A percentile compares a stretch with the other conserved stretches of the same genome.
Evolutionary conservation across 2,113 vertebrate species (phyloP).

Genomic region (Corvus moneduloides): DNA sequence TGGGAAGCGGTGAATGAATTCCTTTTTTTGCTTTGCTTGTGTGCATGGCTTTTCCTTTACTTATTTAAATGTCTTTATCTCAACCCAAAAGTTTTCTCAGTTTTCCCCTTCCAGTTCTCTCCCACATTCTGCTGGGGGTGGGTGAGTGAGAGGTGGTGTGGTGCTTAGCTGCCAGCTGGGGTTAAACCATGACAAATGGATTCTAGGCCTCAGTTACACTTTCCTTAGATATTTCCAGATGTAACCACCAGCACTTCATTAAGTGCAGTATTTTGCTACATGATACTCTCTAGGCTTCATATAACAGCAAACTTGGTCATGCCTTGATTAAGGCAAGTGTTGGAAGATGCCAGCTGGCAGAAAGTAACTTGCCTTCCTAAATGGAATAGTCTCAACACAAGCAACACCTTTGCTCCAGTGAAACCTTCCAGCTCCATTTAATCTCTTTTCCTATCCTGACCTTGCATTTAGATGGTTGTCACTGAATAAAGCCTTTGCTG

Average conservation of each 20-base stretch:
- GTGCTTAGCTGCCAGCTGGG: neutral
- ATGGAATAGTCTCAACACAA: neutral
- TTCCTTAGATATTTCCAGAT: neutral
- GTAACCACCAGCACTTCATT: neutral
- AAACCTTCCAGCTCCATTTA: neutral
- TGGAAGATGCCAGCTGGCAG: neutral
- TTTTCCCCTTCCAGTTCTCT: neutral
- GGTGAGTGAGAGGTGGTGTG: neutral
- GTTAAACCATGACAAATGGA: neutral
- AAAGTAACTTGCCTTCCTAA: neutral
- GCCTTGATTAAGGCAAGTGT: neutral
- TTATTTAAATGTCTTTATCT: neutral
- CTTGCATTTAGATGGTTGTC: neutral
- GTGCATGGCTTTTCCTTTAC: neutral
- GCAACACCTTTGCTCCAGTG: neutral
- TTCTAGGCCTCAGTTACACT: neutral
- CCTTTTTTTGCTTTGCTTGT: neutral
- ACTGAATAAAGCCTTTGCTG: neutral
- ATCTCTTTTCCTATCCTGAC: neutral
- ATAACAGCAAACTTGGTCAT: neutral
- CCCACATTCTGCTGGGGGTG: neutral
- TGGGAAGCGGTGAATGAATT: neutral
- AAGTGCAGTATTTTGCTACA: neutral
- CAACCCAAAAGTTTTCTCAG: neutral
- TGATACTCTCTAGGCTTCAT: neutral